A percentile compares a stretch with the other conserved stretches of the same genome.
These are phyloP conservation scores for Semaprochilodus insignis DNA, from an alignment of 2,797 vertebrate genomes.

Conservation along the genomic window DNA sequence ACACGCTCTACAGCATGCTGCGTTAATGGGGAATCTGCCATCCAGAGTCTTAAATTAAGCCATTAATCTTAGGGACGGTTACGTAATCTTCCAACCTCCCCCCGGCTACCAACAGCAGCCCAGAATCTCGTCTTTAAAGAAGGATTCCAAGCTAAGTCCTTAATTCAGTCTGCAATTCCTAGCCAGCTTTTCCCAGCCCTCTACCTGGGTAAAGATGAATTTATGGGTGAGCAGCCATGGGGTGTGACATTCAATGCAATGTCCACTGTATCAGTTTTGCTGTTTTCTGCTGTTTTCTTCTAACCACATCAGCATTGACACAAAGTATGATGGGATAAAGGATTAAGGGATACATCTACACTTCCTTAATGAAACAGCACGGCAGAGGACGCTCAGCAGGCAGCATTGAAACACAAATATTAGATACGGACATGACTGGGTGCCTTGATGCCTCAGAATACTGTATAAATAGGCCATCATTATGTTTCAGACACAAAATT, in stretches of 20 bases:
- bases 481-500: background rate
- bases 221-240: too few species aligned
- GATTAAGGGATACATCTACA: too few species aligned
- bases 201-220: background rate
- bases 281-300: too few species aligned
- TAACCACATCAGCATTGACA: too few species aligned
- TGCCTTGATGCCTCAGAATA: background rate
- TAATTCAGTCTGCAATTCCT: background rate
- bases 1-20: too few species aligned
- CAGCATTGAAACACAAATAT: too few species aligned
- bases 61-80: background rate
- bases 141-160: background rate
- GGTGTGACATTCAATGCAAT: background rate
- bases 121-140: background rate
- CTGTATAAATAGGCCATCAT: too few species aligned
- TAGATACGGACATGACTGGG: too few species aligned
- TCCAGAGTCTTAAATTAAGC: conserved; percentile 5
- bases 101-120: background rate
- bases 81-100: background rate
- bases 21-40: background rate
- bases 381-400: too few species aligned
- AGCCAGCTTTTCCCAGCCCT: background rate
- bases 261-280: too few species aligned
- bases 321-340: too few species aligned
- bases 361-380: too few species aligned